These are phyloP conservation scores for Tiaroga cobitis DNA, from an alignment of 2,797 vertebrate genomes.

Conservation along the genomic window DNA sequence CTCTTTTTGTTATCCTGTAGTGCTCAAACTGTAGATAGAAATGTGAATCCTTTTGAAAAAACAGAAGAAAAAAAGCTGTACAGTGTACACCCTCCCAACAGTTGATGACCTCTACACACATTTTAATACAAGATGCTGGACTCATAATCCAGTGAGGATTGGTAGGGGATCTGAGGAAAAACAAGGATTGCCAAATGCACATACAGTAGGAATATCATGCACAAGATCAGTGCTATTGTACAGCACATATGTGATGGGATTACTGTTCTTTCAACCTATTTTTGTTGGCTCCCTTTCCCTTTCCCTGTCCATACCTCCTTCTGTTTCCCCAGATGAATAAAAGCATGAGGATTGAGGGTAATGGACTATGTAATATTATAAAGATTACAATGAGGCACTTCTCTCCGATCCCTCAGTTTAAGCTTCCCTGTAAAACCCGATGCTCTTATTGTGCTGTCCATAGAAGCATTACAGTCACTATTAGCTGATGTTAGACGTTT, in stretches of 20 bases:
- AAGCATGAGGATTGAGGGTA: constrained; percentile 73
- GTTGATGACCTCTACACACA: background rate
- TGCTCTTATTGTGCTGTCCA: constrained; percentile 54
- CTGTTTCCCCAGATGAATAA: constrained; percentile 61
- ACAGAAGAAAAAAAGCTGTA: background rate
- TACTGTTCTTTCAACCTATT: constrained; percentile 3
- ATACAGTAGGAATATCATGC: constrained; percentile 1
- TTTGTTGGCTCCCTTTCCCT: background rate
- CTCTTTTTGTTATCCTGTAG: background rate
- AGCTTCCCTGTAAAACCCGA: constrained; percentile 66
- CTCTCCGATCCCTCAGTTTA: constrained; percentile 66
- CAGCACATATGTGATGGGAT: constrained; percentile 8
- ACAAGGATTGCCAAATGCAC: background rate
- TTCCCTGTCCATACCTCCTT: background rate
- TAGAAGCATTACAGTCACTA: constrained; percentile 14
- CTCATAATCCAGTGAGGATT: background rate
- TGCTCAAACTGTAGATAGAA: background rate
- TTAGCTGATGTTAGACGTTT: background rate
- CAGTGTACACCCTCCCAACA: background rate
- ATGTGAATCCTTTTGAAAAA: background rate
- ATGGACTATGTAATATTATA: constrained; percentile 76
- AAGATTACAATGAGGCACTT: constrained; percentile 78
- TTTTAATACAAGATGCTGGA: background rate
- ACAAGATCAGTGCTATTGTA: background rate
- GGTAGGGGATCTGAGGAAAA: background rate